Evolutionary conservation across 2,888 invertebrate genomes (phyloP).

Genomic region (Ectropis crepuscularia): DNA sequence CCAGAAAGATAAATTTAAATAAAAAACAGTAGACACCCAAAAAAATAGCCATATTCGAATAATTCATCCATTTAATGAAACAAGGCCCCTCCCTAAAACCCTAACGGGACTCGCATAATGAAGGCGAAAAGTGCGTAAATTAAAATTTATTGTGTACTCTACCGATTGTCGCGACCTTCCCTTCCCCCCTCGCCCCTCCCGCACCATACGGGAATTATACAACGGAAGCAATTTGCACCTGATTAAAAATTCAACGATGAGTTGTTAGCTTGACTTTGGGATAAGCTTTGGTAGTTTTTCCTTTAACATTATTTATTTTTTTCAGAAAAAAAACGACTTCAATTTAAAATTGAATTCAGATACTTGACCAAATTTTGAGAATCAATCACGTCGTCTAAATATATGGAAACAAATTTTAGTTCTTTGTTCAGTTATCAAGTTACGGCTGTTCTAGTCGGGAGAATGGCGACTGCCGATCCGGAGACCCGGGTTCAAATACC

Average conservation of each 20-base stretch:
- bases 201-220: constrained; percentile 19
- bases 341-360: too few species aligned
- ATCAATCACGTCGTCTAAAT: too few species aligned
- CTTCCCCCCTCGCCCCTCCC: constrained; percentile 13
- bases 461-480: too few species aligned
- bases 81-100: constrained; percentile 12
- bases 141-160: constrained; percentile 39
- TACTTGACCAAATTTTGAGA: too few species aligned
- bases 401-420: too few species aligned
- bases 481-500: too few species aligned
- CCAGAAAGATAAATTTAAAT: too few species aligned
- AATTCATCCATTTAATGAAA: not conserved
- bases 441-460: too few species aligned
- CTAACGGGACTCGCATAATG: constrained; percentile 38
- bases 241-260: constrained; percentile 13
- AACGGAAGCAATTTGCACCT: constrained; percentile 16
- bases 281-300: too few species aligned
- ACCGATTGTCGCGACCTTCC: constrained; percentile 31
- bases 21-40: not conserved
- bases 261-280: not conserved
- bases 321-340: too few species aligned
- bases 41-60: not conserved
- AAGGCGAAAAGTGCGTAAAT: constrained; percentile 40
- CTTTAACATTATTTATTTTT: too few species aligned
- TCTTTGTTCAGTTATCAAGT: too few species aligned